Evolutionary conservation across 2,888 invertebrate genomes (phyloP), one percentile per base, ranked within the genome.

Genomic region (Epirrhoe alternata): DNA sequence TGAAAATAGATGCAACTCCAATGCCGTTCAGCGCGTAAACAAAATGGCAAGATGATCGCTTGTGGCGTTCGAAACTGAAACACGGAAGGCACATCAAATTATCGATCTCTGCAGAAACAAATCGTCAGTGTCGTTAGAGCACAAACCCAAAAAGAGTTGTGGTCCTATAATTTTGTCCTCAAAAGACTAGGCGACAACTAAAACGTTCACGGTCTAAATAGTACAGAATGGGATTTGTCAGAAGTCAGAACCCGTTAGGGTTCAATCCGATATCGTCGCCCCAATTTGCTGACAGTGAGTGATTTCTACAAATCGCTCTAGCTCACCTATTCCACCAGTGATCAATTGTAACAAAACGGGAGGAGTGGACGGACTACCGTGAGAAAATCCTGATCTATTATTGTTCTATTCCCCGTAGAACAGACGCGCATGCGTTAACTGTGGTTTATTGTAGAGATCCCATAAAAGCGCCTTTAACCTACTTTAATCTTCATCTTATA

Each of bases 311-410:
- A 60, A 73, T 62, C 69, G 71, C 69, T 76, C 38, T 60, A 74
- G 74, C 72, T 75, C 58, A 73, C 66, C 49, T 54, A 69, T 67
- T 72, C 70, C 64, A 74, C 72, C 72, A 77, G 68, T 68, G 75
- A 71, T 77, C 81, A 81, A 81, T 79, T 75, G 72, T 70, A 70
- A 64, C 74, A 76, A 42, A 42, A 75, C 73, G 74, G 72, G 72
- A 70, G 67, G 70, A 72, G 68, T 72, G 74, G 51, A 64, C 35
- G 59, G 62, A 49, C 71, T 69, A 72, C 65, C 86, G 86, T 88
- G 87, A 81, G 85, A 88, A 83, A 76, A 77, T 77, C 70, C 72
- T 74, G 72, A 77, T 81, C 16, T 77, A 84, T 84, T 78, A 84
- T 84, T 82, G 81, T 85, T 80, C 74, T 77, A 75, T 81, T 79